phyloP scores from a whole-genome alignment of 2,113 vertebrate genomes.

The Formicarius rufipectus region DNA sequence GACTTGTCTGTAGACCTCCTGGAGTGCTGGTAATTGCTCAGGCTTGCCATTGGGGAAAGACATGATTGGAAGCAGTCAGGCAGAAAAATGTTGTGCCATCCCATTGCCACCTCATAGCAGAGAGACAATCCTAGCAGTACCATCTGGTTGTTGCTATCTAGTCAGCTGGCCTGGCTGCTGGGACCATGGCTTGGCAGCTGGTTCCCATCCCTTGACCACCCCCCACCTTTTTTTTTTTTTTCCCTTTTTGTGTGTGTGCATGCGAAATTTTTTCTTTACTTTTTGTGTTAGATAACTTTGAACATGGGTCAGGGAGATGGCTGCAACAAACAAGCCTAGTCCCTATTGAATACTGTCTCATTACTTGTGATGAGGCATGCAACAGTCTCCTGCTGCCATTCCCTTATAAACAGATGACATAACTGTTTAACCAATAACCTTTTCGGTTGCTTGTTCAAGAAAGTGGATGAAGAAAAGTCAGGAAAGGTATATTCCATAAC shows the following conservation, averaged over 20 bases:
- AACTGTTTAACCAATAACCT: constrained; percentile 70
- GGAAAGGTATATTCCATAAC: constrained; percentile 39
- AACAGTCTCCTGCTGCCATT: constrained; percentile 78
- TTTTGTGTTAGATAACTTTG: constrained; percentile 74
- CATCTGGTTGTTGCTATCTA: constrained; percentile 93
- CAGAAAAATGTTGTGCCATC: constrained; percentile 98
- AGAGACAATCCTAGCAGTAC: constrained; percentile 89
- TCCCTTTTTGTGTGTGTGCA: background rate
- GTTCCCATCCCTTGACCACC: constrained; percentile 84
- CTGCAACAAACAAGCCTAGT: constrained; percentile 77
- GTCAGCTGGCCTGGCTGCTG: constrained; percentile 91
- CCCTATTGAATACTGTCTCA: constrained; percentile 78
- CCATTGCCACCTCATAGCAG: constrained; percentile 91
- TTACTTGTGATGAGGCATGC: constrained; percentile 72
- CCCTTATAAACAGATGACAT: constrained; percentile 78
- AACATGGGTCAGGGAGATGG: constrained; percentile 77
- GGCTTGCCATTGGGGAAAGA: constrained; percentile 89
- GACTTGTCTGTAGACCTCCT: constrained; percentile 91
- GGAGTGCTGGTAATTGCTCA: constrained; percentile 94
- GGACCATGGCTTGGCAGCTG: constrained; percentile 88
- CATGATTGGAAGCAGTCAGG: constrained; percentile 94
- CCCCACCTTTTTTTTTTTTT: constrained; percentile 12
- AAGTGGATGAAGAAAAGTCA: constrained; percentile 63
- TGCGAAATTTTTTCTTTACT: background rate
- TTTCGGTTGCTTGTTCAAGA: constrained; percentile 76